These are phyloP conservation scores for Steatocranus sp. DNA, from an alignment of 2,797 vertebrate genomes.

Conservation along the genomic window DNA sequence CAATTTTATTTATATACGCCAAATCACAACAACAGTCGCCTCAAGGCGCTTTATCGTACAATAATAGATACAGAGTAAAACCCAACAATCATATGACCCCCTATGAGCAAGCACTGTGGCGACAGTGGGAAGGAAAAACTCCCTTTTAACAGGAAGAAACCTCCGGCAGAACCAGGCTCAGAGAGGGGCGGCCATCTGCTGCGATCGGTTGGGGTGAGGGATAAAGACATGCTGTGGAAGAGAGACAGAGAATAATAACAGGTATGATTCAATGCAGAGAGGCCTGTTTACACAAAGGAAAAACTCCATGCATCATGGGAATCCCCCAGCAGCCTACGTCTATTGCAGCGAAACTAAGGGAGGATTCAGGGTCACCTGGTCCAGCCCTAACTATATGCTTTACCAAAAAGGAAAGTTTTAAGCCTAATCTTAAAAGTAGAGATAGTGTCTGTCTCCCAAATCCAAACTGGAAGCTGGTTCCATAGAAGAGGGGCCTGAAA, in stretches of 20 bases:
- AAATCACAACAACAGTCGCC: neutral
- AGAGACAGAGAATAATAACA: too few relatives aligned
- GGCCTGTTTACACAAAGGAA: too few relatives aligned
- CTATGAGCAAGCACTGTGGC: neutral
- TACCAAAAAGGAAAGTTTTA: neutral
- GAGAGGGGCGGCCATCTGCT: too few relatives aligned
- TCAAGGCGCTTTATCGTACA: fast-evolving
- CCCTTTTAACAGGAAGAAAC: neutral
- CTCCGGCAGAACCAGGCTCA: too few relatives aligned
- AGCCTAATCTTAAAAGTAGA: neutral
- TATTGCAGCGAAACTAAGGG: neutral
- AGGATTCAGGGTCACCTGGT: neutral
- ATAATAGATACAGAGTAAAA: neutral
- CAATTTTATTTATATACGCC: neutral
- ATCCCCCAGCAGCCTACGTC: too few relatives aligned
- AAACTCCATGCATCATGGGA: too few relatives aligned
- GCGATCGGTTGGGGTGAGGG: too few relatives aligned
- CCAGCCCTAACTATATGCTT: neutral
- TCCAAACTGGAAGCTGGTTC: neutral
- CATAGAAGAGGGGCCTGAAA: neutral
- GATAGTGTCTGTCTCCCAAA: neutral
- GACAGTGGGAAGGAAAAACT: neutral
- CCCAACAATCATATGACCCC: neutral
- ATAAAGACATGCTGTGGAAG: too few relatives aligned
- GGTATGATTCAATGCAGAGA: too few relatives aligned